Conservation (phyloP, 2,797 vertebrate species). For the Kryptolebias ocellatus region DNA sequence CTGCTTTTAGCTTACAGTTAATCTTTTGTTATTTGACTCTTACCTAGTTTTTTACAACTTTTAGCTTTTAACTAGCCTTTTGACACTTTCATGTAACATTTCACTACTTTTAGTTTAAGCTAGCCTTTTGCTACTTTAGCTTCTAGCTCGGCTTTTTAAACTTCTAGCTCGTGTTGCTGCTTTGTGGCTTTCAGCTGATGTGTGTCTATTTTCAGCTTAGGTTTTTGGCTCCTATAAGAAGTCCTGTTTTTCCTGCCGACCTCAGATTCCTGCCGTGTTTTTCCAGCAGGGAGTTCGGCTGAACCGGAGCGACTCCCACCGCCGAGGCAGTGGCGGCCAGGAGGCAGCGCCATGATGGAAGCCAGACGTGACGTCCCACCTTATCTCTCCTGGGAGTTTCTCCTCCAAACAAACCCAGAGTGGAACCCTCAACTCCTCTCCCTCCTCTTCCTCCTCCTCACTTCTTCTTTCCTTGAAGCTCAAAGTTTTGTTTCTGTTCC, state of each 20-base stretch:
- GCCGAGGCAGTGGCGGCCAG: slow-evolving; percentile 38
- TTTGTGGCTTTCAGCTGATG: too few relatives aligned
- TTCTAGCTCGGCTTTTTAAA: too few relatives aligned
- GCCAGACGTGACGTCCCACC: slow-evolving; percentile 79
- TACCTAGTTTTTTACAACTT: too few relatives aligned
- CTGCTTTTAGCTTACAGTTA: too few relatives aligned
- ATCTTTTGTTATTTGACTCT: too few relatives aligned
- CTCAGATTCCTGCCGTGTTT: slow-evolving; percentile 60
- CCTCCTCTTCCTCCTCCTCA: slow-evolving; percentile 61
- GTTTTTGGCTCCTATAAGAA: slow-evolving; percentile 10
- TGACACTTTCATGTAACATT: too few relatives aligned
- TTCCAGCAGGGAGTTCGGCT: slow-evolving; percentile 53
- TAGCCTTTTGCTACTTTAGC: too few relatives aligned
- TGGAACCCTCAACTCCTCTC: slow-evolving; percentile 48
- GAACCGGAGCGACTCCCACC: slow-evolving; percentile 41
- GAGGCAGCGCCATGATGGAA: slow-evolving; percentile 72
- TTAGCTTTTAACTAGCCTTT: too few relatives aligned
- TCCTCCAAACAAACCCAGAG: slow-evolving; percentile 68
- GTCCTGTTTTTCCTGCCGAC: slow-evolving; percentile 28
- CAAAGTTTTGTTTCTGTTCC: slow-evolving; percentile 62
- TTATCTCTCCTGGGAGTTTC: slow-evolving; percentile 81
- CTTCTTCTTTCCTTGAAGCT: slow-evolving; percentile 65
- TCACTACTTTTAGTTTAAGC: too few relatives aligned
- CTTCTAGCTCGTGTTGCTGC: too few relatives aligned
- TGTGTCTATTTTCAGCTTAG: too few relatives aligned